Evolutionary conservation across 1,140 invertebrate genomes (phyloP).

Genomic region (Lordiphosa stackelbergi): DNA sequence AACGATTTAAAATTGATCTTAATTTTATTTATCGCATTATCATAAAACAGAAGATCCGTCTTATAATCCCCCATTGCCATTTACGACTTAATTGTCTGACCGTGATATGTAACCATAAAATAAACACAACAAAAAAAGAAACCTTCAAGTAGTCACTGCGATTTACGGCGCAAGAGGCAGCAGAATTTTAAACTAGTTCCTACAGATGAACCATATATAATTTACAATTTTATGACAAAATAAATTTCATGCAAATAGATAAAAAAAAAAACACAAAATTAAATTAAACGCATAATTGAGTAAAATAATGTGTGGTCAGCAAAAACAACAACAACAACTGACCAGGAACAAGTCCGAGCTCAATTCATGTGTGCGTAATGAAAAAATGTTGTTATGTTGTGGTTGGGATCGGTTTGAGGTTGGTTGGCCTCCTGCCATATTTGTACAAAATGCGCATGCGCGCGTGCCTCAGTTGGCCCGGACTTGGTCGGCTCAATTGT

Average conservation of each 20-base stretch:
- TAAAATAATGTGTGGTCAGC: constrained; percentile 8
- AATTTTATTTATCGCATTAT: constrained; percentile 9
- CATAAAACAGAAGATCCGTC: constrained; percentile 12
- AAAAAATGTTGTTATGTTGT: constrained; percentile 11
- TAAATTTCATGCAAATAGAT: constrained; percentile 33
- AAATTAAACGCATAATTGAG: constrained; percentile 34
- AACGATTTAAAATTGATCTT: not conserved
- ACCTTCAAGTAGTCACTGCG: constrained; percentile 1
- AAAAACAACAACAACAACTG: constrained; percentile 3
- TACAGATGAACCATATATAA: constrained; percentile 11
- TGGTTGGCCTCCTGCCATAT: constrained; percentile 46
- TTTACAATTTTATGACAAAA: constrained; percentile 36
- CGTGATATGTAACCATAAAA: constrained; percentile 29
- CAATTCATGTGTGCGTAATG: constrained; percentile 13
- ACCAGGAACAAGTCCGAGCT: not conserved
- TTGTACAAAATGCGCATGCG: constrained; percentile 46
- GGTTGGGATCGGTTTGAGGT: constrained; percentile 2
- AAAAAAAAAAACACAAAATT: constrained; percentile 20
- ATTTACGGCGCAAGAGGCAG: constrained; percentile 1
- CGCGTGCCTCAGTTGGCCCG: constrained; percentile 50
- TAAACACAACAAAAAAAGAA: constrained; percentile 26
- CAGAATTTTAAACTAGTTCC: constrained; percentile 15
- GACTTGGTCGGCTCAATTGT: constrained; percentile 42
- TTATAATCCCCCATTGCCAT: constrained; percentile 27
- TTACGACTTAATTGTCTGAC: constrained; percentile 42